Conservation (phyloP, 2,113 vertebrate species). For the Triplophysa tibetana region DNA sequence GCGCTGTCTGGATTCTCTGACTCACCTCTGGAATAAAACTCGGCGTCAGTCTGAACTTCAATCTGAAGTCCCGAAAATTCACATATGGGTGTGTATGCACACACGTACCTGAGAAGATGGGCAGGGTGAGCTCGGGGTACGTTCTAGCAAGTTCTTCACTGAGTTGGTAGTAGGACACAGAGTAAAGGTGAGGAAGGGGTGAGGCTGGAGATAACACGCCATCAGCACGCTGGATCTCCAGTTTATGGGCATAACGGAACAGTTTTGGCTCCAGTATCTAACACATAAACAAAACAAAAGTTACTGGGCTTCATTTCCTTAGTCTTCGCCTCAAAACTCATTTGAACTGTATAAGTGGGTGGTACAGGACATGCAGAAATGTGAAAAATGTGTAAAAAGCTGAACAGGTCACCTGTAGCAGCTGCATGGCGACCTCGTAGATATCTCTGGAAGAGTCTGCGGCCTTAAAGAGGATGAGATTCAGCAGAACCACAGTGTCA, state of each 20-base stretch:
- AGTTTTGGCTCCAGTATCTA: conserved; percentile 98
- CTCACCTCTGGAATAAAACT: conserved; percentile 85
- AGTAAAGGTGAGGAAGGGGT: conserved; percentile 93
- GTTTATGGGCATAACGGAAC: conserved; percentile 96
- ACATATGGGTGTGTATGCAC: no score
- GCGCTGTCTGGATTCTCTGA: conserved; percentile 95
- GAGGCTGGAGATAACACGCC: conserved; percentile 89
- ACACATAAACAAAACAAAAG: not conserved
- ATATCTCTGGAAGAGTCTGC: conserved; percentile 95
- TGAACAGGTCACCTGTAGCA: conserved; percentile 80
- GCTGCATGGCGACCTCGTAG: conserved; percentile 98
- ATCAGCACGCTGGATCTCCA: conserved; percentile 92
- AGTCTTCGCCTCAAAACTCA: no score
- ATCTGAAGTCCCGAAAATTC: not conserved
- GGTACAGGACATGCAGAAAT: no score
- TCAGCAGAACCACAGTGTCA: conserved; percentile 97
- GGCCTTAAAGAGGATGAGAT: conserved; percentile 97
- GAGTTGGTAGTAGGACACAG: conserved; percentile 93
- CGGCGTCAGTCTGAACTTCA: not conserved
- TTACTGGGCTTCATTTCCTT: not conserved
- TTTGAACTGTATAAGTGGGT: no score
- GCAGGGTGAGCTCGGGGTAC: conserved; percentile 93
- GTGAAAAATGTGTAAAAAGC: no score
- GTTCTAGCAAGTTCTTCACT: conserved; percentile 96
- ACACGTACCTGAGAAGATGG: conserved; percentile 91